Conservation (phyloP, 2,888 invertebrate genomes). For the Temnothorax ravouxi region DNA sequence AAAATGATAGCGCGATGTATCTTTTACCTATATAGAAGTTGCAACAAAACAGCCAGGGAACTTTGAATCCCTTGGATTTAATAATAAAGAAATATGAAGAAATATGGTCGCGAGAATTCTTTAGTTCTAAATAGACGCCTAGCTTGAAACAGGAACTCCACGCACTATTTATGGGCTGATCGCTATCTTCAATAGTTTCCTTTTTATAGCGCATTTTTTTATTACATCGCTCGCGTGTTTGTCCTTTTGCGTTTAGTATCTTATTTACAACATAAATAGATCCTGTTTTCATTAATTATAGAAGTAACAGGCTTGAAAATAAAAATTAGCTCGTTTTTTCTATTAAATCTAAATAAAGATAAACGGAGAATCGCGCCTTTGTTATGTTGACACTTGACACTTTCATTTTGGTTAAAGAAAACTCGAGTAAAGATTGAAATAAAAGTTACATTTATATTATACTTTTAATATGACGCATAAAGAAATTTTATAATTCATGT, state of each 20-base stretch:
- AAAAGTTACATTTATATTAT: background rate
- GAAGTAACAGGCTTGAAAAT: conserved; percentile 11
- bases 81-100: conserved; percentile 12
- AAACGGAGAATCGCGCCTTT: background rate
- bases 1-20: background rate
- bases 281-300: conserved; percentile 10
- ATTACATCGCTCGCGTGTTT: conserved; percentile 17
- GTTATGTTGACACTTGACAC: background rate
- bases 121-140: conserved; percentile 19
- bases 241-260: conserved; percentile 24
- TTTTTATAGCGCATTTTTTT: conserved; percentile 44
- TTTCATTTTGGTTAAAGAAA: background rate
- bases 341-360: background rate
- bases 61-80: background rate
- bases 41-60: background rate
- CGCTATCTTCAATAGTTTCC: conserved; percentile 24
- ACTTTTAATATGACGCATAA: background rate
- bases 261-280: conserved; percentile 27
- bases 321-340: background rate
- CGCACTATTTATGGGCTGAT: conserved; percentile 17
- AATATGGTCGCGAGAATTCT: conserved; percentile 5
- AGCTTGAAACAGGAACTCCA: conserved; percentile 15
- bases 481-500: background rate
- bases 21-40: background rate
- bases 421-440: background rate